Percentiles rank a stretch among this genome's conserved stretches.
Evolutionary conservation across 2,888 invertebrate species (phyloP).

Genomic region (Agelastica alni): DNA sequence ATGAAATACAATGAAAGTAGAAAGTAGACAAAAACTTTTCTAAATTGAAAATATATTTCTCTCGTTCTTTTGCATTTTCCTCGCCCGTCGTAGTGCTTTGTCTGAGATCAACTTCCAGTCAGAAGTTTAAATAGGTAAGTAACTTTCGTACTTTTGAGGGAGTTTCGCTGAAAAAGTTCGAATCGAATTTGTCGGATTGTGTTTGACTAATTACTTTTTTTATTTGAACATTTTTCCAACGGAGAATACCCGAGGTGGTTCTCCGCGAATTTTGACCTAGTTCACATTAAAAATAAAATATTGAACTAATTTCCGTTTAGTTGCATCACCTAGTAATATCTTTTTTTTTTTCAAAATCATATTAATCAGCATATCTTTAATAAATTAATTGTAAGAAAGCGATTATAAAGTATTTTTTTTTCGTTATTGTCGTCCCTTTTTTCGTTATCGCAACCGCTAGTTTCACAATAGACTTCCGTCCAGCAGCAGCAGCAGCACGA

Average conservation of each 20-base stretch:
- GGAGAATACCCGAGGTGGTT: too few species aligned
- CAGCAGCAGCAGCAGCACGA: slow-evolving; percentile 10
- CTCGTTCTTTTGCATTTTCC: slow-evolving; percentile 4
- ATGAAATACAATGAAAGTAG: slow-evolving; percentile 11
- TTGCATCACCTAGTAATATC: too few species aligned
- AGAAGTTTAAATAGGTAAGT: slow-evolving; percentile 12
- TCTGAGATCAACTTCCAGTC: slow-evolving; percentile 6
- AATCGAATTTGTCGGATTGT: slow-evolving; percentile 4
- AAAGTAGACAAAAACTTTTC: slow-evolving; percentile 8
- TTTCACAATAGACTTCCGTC: slow-evolving; percentile 13
- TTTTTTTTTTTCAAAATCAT: too few species aligned
- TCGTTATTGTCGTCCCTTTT: too few species aligned
- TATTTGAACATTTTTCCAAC: too few species aligned
- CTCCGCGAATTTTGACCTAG: too few species aligned
- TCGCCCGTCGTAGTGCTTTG: slow-evolving; percentile 1
- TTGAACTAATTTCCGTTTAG: too few species aligned
- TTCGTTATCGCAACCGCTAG: slow-evolving; percentile 2
- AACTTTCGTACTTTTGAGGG: slow-evolving; percentile 2
- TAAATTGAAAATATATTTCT: slow-evolving; percentile 20
- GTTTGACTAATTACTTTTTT: slow-evolving; percentile 4
- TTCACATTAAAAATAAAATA: too few species aligned
- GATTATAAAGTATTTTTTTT: too few species aligned
- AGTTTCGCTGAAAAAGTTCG: slow-evolving; percentile 9
- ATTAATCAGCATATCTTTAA: too few species aligned
- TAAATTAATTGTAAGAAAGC: too few species aligned